Evolutionary conservation across 1,140 invertebrate species (phyloP).

Genomic region (Anoplophora glabripennis): DNA sequence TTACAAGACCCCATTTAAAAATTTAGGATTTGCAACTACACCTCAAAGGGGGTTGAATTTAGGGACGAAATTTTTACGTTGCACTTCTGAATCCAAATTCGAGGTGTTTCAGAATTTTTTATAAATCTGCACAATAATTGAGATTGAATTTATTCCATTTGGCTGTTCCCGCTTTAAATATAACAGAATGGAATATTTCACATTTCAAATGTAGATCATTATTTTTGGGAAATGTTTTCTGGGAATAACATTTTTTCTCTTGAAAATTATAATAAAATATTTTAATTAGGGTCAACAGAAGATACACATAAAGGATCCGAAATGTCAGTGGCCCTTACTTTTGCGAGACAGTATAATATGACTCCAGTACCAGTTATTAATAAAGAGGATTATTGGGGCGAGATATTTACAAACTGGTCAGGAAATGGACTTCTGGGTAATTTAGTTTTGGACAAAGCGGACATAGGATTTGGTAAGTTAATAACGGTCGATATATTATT

Average conservation of each 20-base stretch:
- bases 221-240: constrained; percentile 1
- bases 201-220: too few species aligned
- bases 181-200: too few species aligned
- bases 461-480: constrained; percentile 53
- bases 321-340: constrained; percentile 44
- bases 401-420: constrained; percentile 57
- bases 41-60: too few species aligned
- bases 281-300: not conserved
- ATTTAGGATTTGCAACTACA: too few species aligned
- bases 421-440: constrained; percentile 59
- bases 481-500: too few species aligned
- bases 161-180: not conserved
- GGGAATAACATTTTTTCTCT: not conserved
- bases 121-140: too few species aligned
- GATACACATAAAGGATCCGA: constrained; percentile 46
- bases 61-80: too few species aligned
- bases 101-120: too few species aligned
- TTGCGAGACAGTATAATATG: constrained; percentile 51
- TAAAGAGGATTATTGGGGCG: constrained; percentile 56
- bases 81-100: too few species aligned
- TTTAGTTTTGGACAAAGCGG: constrained; percentile 55
- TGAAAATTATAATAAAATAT: not conserved
- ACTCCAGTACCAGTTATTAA: constrained; percentile 52
- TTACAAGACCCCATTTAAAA: too few species aligned
- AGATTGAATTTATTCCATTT: not conserved